phyloP scores from a whole-genome alignment of 2,888 invertebrate genomes.

The Endotricha flammealis region DNA sequence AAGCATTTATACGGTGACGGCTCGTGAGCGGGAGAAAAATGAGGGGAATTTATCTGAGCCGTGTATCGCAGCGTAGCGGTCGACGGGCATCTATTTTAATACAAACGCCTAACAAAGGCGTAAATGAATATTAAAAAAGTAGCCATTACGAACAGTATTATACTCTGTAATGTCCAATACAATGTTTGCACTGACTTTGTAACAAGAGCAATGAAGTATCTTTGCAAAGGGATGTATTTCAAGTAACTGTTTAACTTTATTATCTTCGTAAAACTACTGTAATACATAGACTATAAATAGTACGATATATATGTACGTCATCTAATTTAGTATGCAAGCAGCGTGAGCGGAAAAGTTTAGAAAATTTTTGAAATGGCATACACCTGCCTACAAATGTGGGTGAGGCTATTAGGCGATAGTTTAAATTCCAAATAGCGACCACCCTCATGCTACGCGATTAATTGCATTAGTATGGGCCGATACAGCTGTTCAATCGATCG shows the following conservation, averaged over 20 bases:
- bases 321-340: not conserved
- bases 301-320: too few relatives aligned
- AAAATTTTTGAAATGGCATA: not conserved
- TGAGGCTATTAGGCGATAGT: constrained; percentile 17
- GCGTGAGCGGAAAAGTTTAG: not conserved
- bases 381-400: constrained; percentile 9
- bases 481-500: constrained; percentile 55
- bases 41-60: constrained; percentile 56
- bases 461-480: constrained; percentile 49
- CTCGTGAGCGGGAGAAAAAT: constrained; percentile 59
- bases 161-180: not conserved
- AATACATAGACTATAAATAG: too few relatives aligned
- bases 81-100: constrained; percentile 49
- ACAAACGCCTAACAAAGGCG: constrained; percentile 20
- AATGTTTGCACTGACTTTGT: constrained; percentile 2
- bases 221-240: not conserved
- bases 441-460: constrained; percentile 42
- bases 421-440: constrained; percentile 22
- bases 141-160: not conserved
- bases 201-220: not conserved
- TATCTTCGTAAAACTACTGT: not conserved
- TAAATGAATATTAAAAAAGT: constrained; percentile 5
- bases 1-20: constrained; percentile 58
- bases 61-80: constrained; percentile 43
- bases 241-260: not conserved